These are phyloP conservation scores for Acrobasis suavella DNA, from an alignment of 2,888 invertebrate genomes.

Conservation along the genomic window DNA sequence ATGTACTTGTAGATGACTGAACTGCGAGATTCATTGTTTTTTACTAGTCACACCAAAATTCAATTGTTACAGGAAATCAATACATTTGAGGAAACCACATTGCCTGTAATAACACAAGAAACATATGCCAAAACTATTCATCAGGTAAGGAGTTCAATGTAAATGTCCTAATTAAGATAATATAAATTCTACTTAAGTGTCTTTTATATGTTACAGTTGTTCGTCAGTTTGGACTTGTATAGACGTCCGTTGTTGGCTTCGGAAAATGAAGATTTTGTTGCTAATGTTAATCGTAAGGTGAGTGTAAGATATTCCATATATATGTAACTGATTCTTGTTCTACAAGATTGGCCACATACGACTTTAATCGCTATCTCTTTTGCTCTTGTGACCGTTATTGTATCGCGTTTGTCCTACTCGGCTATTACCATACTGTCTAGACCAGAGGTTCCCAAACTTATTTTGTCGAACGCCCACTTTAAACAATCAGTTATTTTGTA, in stretches of 20 bases:
- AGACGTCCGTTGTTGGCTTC: constrained; percentile 72
- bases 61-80: constrained; percentile 58
- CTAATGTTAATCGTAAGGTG: constrained; percentile 82
- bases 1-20: neutral
- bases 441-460: too few species aligned
- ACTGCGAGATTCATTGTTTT: neutral
- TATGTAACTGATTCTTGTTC: too few species aligned
- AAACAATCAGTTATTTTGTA: too few species aligned
- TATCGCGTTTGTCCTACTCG: too few species aligned
- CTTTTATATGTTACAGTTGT: constrained; percentile 58
- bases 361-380: too few species aligned
- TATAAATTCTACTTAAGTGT: too few species aligned
- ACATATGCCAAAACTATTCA: constrained; percentile 70
- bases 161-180: too few species aligned
- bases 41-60: neutral
- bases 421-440: too few species aligned
- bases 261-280: constrained; percentile 82
- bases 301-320: constrained; percentile 12
- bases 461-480: too few species aligned
- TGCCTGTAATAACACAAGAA: constrained; percentile 41
- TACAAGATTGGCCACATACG: too few species aligned
- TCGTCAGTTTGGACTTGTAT: constrained; percentile 71
- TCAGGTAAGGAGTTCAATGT: constrained; percentile 47
- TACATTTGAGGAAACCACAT: constrained; percentile 58
- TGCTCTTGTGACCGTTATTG: too few species aligned